A percentile compares a stretch with the other conserved stretches of the same genome.
phyloP scores from a whole-genome alignment of 2,113 vertebrate genomes.

The Anhinga rufa region DNA sequence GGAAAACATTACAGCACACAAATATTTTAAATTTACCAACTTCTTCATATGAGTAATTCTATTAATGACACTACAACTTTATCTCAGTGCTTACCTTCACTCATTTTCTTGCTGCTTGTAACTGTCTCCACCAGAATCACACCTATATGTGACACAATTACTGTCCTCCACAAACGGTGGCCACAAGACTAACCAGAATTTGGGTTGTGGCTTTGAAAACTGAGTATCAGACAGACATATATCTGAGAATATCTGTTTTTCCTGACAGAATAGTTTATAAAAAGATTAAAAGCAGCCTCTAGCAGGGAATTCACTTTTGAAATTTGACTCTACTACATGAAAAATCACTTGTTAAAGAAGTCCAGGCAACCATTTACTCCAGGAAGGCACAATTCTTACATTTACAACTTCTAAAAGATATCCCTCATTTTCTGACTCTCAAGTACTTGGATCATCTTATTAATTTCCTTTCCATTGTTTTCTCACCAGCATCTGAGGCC shows the following conservation, averaged over 20 bases:
- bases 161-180: rapidly evolving
- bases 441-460: background rate
- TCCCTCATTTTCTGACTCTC: background rate
- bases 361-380: background rate
- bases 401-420: background rate
- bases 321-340: background rate
- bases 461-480: background rate
- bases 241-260: background rate
- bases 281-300: background rate
- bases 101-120: background rate
- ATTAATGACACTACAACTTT: background rate
- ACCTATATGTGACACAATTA: background rate
- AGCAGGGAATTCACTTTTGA: background rate
- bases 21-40: background rate
- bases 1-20: background rate
- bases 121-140: background rate
- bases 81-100: background rate
- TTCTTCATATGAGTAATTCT: background rate
- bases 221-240: background rate
- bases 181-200: background rate
- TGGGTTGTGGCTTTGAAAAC: background rate
- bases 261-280: background rate
- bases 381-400: background rate
- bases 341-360: background rate
- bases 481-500: background rate